phyloP scores from a whole-genome alignment of 92 coral and sea anemone species.

The Phenganax marumi region DNA sequence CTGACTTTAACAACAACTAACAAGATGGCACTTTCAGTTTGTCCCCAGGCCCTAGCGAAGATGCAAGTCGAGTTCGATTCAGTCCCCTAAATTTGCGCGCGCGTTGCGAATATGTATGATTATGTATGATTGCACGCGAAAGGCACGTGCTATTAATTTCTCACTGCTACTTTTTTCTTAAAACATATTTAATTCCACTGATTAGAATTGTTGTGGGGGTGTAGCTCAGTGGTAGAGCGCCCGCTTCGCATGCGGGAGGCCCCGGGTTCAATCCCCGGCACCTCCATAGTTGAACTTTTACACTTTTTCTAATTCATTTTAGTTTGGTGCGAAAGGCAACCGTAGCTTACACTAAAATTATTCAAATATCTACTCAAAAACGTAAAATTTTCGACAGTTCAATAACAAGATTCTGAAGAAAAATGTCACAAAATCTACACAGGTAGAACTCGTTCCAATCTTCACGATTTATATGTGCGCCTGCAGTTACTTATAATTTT shows the following conservation, averaged over 20 bases:
- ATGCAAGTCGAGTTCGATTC: too few relatives aligned
- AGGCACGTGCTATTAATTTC: neutral
- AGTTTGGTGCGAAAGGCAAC: neutral
- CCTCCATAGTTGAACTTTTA: slow-evolving; percentile 63
- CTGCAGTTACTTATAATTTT: too few relatives aligned
- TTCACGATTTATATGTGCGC: too few relatives aligned
- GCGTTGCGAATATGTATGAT: too few relatives aligned
- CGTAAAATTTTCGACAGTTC: neutral
- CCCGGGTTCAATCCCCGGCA: slow-evolving; percentile 99
- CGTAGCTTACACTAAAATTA: neutral
- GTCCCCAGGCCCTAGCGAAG: slow-evolving; percentile 22
- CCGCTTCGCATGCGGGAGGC: slow-evolving; percentile 99
- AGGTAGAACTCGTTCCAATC: too few relatives aligned
- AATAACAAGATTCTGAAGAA: too few relatives aligned
- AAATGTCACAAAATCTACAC: too few relatives aligned
- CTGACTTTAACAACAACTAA: neutral
- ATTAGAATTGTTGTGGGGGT: slow-evolving; percentile 63
- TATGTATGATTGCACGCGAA: neutral
- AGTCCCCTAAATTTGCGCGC: too few relatives aligned
- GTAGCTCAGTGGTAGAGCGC: slow-evolving; percentile 99
- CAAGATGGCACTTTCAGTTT: slow-evolving; percentile 16
- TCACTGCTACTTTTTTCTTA: neutral
- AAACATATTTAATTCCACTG: neutral
- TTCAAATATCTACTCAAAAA: neutral
- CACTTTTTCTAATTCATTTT: neutral